A percentile compares a stretch with the other conserved stretches of the same genome.
phyloP scores from a whole-genome alignment of 1,140 invertebrate species.

The Bombus terrestris region DNA sequence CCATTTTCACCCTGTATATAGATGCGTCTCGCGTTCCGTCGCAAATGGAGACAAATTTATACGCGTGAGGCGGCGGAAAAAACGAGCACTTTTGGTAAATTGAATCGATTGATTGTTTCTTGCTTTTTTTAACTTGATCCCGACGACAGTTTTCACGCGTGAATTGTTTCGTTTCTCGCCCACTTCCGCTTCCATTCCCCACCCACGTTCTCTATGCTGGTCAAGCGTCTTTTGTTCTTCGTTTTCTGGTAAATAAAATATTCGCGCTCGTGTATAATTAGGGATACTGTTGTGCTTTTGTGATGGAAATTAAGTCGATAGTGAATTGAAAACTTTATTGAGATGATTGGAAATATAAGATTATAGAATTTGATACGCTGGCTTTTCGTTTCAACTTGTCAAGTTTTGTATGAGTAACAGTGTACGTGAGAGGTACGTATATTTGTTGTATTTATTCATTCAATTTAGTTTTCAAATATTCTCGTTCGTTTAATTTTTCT shows the following conservation, averaged over 20 bases:
- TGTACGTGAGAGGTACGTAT: no score
- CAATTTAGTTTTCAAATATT: no score
- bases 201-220: no score
- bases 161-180: constrained; percentile 19
- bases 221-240: background rate
- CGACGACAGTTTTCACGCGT: constrained; percentile 30
- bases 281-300: background rate
- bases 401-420: no score
- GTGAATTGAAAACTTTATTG: background rate
- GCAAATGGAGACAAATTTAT: constrained; percentile 57
- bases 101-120: constrained; percentile 43
- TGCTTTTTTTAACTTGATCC: background rate
- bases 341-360: background rate
- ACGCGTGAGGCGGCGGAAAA: background rate
- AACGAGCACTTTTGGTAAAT: constrained; percentile 43
- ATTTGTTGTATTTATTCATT: no score
- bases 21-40: constrained; percentile 10
- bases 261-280: background rate
- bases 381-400: no score
- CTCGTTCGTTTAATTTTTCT: no score
- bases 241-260: background rate
- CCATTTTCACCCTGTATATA: constrained; percentile 10
- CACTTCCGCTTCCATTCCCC: background rate
- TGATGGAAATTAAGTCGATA: background rate
- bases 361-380: background rate